These are phyloP conservation scores for Cataglyphis rosenhaueri DNA, from an alignment of 2,888 invertebrate genomes.

Conservation along the genomic window DNA sequence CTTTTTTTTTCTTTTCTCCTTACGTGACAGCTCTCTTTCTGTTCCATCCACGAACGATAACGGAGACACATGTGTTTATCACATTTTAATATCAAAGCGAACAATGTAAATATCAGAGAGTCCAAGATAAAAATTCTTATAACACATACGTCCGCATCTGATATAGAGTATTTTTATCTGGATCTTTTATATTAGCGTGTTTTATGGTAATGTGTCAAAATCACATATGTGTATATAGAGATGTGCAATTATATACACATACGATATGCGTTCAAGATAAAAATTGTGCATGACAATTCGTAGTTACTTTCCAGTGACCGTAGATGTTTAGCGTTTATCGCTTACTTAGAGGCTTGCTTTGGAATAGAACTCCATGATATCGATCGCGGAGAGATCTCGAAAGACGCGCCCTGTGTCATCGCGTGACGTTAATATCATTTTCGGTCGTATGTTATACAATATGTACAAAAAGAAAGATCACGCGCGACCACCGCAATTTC, in stretches of 20 bases:
- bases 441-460: slow-evolving; percentile 46
- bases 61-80: neutral
- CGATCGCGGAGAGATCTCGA: slow-evolving; percentile 19
- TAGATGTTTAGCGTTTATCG: neutral
- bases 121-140: neutral
- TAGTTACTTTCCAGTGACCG: neutral
- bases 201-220: neutral
- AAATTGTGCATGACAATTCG: neutral
- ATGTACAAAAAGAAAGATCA: slow-evolving; percentile 67
- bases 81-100: neutral
- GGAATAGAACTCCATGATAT: neutral
- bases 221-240: neutral
- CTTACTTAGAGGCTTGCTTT: slow-evolving; percentile 2
- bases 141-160: neutral
- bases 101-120: slow-evolving; percentile 4
- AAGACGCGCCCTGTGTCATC: slow-evolving; percentile 23
- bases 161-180: neutral
- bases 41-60: slow-evolving; percentile 30
- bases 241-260: neutral
- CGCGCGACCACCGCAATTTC: slow-evolving; percentile 40
- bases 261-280: neutral
- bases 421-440: slow-evolving; percentile 52
- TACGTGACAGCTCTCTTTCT: slow-evolving; percentile 39
- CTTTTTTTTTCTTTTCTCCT: slow-evolving; percentile 28
- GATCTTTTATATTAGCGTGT: neutral